Conservation (phyloP, 2,888 invertebrate genomes). For the Hypsopygia costalis region DNA sequence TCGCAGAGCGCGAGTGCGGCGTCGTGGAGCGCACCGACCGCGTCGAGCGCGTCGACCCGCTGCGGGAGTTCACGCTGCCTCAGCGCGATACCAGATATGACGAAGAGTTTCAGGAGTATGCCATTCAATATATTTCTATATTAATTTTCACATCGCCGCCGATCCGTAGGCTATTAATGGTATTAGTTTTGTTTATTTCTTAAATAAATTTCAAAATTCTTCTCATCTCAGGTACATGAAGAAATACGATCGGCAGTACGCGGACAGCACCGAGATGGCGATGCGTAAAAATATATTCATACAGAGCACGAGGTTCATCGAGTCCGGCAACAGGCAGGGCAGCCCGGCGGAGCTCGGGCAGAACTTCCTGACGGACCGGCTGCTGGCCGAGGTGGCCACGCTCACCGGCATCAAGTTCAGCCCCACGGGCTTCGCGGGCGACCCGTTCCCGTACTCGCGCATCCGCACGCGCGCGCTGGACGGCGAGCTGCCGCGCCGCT, state of each 20-base stretch:
- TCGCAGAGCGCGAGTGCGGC: constrained; percentile 48
- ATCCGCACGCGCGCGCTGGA: constrained; percentile 28
- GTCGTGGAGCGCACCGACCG: constrained; percentile 27
- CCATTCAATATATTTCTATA: neutral
- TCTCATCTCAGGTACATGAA: constrained; percentile 37
- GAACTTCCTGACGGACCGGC: constrained; percentile 53
- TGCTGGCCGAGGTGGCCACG: constrained; percentile 40
- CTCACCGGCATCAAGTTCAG: constrained; percentile 37
- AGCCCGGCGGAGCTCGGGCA: constrained; percentile 42
- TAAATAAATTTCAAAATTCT: too few species aligned
- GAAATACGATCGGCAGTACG: constrained; percentile 41
- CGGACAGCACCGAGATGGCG: constrained; percentile 49
- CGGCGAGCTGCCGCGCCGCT: constrained; percentile 40
- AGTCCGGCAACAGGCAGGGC: constrained; percentile 56
- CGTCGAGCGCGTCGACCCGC: constrained; percentile 49
- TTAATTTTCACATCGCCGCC: neutral
- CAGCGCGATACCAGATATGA: constrained; percentile 46
- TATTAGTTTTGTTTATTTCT: neutral
- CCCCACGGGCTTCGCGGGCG: constrained; percentile 22
- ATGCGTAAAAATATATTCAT: constrained; percentile 53
- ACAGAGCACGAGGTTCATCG: constrained; percentile 45
- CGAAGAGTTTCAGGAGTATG: constrained; percentile 29
- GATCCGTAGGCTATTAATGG: too few species aligned
- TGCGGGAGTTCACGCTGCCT: constrained; percentile 55
- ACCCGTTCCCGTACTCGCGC: constrained; percentile 44